These are phyloP conservation scores for Triplophysa bombifrons DNA, from an alignment of 2,797 vertebrate genomes.

Conservation along the genomic window DNA sequence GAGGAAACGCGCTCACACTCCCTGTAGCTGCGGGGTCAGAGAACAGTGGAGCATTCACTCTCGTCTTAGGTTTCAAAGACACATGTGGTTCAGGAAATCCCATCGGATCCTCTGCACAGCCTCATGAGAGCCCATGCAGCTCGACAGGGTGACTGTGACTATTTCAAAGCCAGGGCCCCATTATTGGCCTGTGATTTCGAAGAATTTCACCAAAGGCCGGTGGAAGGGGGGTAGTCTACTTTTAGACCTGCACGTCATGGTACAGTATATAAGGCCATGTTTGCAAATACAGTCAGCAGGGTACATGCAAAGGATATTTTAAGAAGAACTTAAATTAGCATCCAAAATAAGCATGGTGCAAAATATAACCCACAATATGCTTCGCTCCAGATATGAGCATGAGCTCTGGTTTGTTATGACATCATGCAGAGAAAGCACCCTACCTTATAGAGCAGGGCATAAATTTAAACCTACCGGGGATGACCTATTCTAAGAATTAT, in stretches of 20 bases:
- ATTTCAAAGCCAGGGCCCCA: constrained; percentile 25
- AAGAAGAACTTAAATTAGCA: constrained; percentile 42
- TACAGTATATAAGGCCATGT: constrained; percentile 54
- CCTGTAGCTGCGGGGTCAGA: constrained; percentile 38
- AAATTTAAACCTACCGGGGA: constrained; percentile 19
- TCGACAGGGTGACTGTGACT: constrained; percentile 31
- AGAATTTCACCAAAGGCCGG: constrained; percentile 27
- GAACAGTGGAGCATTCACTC: constrained; percentile 6
- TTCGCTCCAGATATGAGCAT: constrained; percentile 57
- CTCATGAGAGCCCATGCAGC: constrained; percentile 50
- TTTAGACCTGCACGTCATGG: constrained; percentile 33
- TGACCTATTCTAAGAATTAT: not conserved
- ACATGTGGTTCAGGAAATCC: constrained; percentile 52
- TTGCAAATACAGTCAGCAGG: constrained; percentile 50
- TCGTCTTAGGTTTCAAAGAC: constrained; percentile 51
- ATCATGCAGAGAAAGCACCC: constrained; percentile 32
- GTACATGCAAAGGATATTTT: constrained; percentile 40
- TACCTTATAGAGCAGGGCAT: constrained; percentile 44
- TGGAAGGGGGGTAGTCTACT: constrained; percentile 26
- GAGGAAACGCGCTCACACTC: constrained; percentile 11
- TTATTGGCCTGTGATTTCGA: constrained; percentile 48
- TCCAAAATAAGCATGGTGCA: constrained; percentile 37
- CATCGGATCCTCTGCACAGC: constrained; percentile 31
- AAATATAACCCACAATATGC: constrained; percentile 46
- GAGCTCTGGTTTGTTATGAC: constrained; percentile 19